Conservation (phyloP, 1,140 invertebrate species). For the Grapholita molesta region DNA sequence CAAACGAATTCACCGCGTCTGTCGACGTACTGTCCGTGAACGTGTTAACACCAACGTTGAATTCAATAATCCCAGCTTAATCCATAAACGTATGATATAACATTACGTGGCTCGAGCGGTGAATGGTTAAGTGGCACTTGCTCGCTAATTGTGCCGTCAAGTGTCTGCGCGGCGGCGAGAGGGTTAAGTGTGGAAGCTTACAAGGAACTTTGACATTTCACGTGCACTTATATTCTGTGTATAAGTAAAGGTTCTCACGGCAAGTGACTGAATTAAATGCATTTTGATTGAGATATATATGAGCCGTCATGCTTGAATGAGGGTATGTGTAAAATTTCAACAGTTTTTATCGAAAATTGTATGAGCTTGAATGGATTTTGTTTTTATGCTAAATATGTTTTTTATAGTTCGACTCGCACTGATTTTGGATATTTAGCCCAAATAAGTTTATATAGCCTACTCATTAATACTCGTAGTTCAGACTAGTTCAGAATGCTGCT, state of each 20-base stretch:
- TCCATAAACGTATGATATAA: background rate
- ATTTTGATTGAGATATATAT: too few relatives aligned
- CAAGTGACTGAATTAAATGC: background rate
- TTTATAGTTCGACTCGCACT: too few relatives aligned
- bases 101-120: background rate
- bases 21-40: background rate
- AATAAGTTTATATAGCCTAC: too few relatives aligned
- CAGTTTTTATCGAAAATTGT: too few relatives aligned
- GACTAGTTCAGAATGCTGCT: too few relatives aligned
- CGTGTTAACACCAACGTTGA: background rate
- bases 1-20: conserved; percentile 31
- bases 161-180: background rate
- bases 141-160: background rate
- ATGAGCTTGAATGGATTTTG: too few relatives aligned
- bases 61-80: background rate
- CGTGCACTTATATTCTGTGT: background rate
- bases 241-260: background rate
- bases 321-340: too few relatives aligned
- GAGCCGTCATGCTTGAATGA: too few relatives aligned
- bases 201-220: background rate
- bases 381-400: too few relatives aligned
- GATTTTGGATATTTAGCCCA: too few relatives aligned
- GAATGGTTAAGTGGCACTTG: background rate
- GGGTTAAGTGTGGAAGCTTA: background rate
- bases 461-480: too few relatives aligned